Percentiles rank a stretch among this genome's conserved stretches.
phyloP scores from a whole-genome alignment of 2,888 invertebrate genomes.

The Melipona bicolor region DNA sequence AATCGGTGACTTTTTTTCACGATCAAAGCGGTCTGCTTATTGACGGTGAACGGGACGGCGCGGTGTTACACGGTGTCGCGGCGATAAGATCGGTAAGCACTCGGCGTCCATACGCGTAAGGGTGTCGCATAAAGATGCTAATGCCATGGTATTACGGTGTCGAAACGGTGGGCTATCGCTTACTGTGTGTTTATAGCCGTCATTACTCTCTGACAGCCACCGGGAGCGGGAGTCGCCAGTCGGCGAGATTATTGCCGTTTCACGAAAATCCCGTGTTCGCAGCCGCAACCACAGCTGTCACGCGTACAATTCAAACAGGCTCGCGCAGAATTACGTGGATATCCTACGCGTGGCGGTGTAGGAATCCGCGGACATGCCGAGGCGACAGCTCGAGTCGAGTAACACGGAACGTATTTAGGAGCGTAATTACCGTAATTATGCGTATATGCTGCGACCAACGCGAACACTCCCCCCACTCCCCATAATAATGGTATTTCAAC shows the following conservation, averaged over 20 bases:
- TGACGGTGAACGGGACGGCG: conserved; percentile 34
- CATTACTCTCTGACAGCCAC: conserved; percentile 69
- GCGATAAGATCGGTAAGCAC: conserved; percentile 63
- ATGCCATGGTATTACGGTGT: conserved; percentile 71
- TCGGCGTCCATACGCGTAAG: conserved; percentile 12
- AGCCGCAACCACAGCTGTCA: conserved; percentile 53
- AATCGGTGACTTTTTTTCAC: background rate
- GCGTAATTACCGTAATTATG: conserved; percentile 32
- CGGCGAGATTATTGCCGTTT: conserved; percentile 67
- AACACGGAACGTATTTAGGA: conserved; percentile 18
- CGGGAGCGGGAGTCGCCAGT: conserved; percentile 45
- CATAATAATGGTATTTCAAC: conserved; percentile 29
- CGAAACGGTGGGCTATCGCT: conserved; percentile 64
- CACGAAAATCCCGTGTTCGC: conserved; percentile 55
- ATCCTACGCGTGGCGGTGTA: conserved; percentile 6
- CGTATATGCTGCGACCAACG: conserved; percentile 13
- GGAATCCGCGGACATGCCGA: conserved; percentile 11
- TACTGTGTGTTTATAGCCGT: conserved; percentile 66
- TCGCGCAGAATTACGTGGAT: conserved; percentile 41
- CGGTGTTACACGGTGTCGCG: conserved; percentile 51
- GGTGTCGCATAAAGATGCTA: conserved; percentile 70
- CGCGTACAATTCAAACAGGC: conserved; percentile 37
- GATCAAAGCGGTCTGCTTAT: conserved; percentile 36
- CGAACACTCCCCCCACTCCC: background rate
- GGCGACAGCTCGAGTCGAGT: background rate